Evolutionary conservation across 2,888 invertebrate species (phyloP), one percentile per base, ranked within the genome.

Genomic region (Drosophila putrida): DNA sequence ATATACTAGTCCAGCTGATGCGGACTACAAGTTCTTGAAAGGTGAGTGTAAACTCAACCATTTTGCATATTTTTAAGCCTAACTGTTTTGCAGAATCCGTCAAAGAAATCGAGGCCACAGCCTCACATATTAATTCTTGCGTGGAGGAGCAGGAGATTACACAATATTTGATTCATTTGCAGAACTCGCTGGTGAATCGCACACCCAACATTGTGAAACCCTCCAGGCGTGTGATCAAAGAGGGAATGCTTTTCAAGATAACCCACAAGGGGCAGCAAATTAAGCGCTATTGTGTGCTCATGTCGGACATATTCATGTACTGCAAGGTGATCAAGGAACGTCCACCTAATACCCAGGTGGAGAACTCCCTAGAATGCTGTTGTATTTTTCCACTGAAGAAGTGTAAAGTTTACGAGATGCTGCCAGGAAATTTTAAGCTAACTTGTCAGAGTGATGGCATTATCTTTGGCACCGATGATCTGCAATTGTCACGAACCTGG

Each of bases 141-240:
- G 94, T 96, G 4, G 94, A 95, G 68, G 95, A 96, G 78, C 95
- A 96, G 88, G 96, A 96, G 90, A 95, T 95, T 79, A 94, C 95
- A 53, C 95, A 95, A 90, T 93, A 94, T 80, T 93, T 96, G 78
- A 90, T 96, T 11, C 94, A 94, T 89, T 92, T 96, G 13, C 96
- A 96, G 89, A 94, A 94, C 63, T 94, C 94, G 39, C 93, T 96
- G 20, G 91, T 93, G 5, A 94, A 94, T 78, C 93, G 94, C 4
- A 94, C 94, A 20, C 95, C 95, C 1, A 94, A 94, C 79, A 94
- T 96, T 41, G 94, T 96, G 0, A 94, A 94, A 62, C 96, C 92
- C 0, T 92, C 92, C 8, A 93, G 96, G n/a, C 94, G 94, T 72
- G 93, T 96, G 49, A 93, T 96, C 58, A 95, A 95, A 88, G 95